Evolutionary conservation across 2,113 vertebrate genomes (phyloP).

Genomic region (Bostrychus sinensis): DNA sequence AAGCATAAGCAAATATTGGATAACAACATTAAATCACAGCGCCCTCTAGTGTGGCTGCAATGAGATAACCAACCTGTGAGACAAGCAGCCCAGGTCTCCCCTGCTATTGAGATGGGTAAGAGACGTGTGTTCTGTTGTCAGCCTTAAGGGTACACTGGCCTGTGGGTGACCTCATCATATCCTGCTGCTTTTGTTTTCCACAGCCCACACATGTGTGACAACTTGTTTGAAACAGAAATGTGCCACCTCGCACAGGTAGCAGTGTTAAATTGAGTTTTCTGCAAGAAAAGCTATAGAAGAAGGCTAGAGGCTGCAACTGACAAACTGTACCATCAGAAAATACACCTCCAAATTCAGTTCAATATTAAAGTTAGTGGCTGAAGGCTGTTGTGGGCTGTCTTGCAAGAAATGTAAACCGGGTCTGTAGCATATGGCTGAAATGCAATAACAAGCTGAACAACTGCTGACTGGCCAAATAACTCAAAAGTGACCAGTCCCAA

Average conservation of each 20-base stretch:
- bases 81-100: too few relatives aligned
- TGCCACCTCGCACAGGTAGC: not conserved
- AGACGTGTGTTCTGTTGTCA: not conserved
- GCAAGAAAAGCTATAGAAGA: not conserved
- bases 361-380: constrained; percentile 1
- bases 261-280: not conserved
- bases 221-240: not conserved
- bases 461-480: too few relatives aligned
- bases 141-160: not conserved
- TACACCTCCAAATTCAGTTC: constrained; percentile 1
- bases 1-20: too few relatives aligned
- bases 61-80: too few relatives aligned
- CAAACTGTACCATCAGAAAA: not conserved
- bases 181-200: constrained; percentile 4
- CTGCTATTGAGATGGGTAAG: not conserved
- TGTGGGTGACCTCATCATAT: not conserved
- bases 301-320: constrained; percentile 2
- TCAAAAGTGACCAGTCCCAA: too few relatives aligned
- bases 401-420: not conserved
- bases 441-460: not conserved
- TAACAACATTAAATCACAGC: too few relatives aligned
- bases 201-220: not conserved
- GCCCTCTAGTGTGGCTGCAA: too few relatives aligned
- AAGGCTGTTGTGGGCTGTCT: not conserved
- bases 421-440: not conserved